Percentiles rank a stretch among this genome's conserved stretches.
phyloP scores from a whole-genome alignment of 2,888 invertebrate genomes.

The Caenorhabditis sp. region DNA sequence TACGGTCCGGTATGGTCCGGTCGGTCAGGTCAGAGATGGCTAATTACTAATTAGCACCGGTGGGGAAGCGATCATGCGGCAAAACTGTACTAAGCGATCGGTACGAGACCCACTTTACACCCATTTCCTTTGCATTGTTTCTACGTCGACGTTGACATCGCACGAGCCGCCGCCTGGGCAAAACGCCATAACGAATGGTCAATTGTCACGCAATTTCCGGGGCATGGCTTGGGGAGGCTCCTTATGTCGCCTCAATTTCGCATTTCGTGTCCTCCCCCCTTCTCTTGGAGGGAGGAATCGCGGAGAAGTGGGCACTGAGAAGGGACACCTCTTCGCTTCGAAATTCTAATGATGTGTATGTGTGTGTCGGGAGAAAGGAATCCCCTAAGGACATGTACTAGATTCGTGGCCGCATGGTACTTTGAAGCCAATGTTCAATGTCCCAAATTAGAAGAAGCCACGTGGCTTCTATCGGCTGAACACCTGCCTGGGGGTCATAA shows the following conservation, averaged over 20 bases:
- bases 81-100: slow-evolving; percentile 35
- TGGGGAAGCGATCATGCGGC: slow-evolving; percentile 55
- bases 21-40: no score
- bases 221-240: no score
- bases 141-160: no score
- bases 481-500: no score
- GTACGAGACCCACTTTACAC: slow-evolving; percentile 33
- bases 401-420: neutral
- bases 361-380: neutral
- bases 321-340: slow-evolving; percentile 52
- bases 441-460: no score
- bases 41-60: slow-evolving; percentile 55
- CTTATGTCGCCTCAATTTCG: slow-evolving; percentile 54
- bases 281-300: neutral
- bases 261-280: slow-evolving; percentile 9
- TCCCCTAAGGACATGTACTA: slow-evolving; percentile 48
- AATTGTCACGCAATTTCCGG: slow-evolving; percentile 66
- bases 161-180: slow-evolving; percentile 35
- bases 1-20: no score
- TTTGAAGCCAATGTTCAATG: no score
- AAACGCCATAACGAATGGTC: slow-evolving; percentile 52
- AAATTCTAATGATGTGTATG: slow-evolving; percentile 59
- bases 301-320: slow-evolving; percentile 12
- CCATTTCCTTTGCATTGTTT: no score
- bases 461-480: no score